Evolutionary conservation across 2,113 vertebrate species (phyloP).

Genomic region (Oncorhynchus clarkii): DNA sequence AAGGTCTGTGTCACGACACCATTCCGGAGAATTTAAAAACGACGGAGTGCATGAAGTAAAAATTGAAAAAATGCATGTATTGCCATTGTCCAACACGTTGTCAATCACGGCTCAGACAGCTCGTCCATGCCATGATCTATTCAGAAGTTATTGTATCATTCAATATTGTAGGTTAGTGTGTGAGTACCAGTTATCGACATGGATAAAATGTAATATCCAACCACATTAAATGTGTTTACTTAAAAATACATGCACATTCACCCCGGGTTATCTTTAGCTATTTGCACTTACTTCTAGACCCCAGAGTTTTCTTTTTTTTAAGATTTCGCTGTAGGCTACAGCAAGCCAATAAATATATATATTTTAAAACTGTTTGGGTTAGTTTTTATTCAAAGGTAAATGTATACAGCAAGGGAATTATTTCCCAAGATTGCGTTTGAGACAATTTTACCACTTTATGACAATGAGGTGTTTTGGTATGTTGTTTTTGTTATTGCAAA

Average conservation of each 20-base stretch:
- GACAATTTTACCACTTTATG: too few species aligned
- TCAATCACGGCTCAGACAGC: too few species aligned
- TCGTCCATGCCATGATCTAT: not conserved
- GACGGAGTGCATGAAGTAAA: too few species aligned
- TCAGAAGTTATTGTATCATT: not conserved
- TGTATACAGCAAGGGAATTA: not conserved
- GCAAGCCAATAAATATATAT: constrained; percentile 32
- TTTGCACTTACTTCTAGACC: constrained; percentile 30
- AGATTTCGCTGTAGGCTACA: constrained; percentile 9
- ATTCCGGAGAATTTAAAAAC: too few species aligned
- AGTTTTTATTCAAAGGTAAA: not conserved
- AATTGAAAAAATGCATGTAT: too few species aligned
- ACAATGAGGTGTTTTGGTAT: too few species aligned
- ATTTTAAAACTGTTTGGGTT: constrained; percentile 27
- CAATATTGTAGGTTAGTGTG: not conserved
- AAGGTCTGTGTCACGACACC: too few species aligned
- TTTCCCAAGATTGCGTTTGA: too few species aligned
- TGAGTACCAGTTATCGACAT: not conserved
- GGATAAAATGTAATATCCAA: constrained; percentile 10
- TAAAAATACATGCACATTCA: not conserved
- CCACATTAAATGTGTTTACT: constrained; percentile 8
- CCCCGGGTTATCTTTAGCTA: constrained; percentile 9
- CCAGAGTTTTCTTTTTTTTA: not conserved
- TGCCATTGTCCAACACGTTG: too few species aligned
- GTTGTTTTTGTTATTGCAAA: too few species aligned